Percentiles rank a stretch among this genome's conserved stretches.
Evolutionary conservation across 2,797 vertebrate genomes (phyloP).

Genomic region (Sebastes trivittatus): DNA sequence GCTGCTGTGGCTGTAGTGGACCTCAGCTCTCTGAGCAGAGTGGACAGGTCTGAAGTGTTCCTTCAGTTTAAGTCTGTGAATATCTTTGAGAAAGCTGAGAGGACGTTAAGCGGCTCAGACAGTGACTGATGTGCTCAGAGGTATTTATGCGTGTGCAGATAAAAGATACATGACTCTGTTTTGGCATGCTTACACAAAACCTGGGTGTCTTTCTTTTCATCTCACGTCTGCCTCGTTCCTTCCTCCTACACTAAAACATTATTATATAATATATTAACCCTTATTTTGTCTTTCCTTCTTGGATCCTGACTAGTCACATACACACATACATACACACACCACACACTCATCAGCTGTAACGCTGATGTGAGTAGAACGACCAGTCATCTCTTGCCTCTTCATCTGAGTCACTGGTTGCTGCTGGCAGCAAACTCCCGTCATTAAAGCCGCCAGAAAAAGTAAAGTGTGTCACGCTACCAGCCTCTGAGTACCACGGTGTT

Average conservation of each 20-base stretch:
- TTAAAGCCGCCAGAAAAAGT: constrained; percentile 31
- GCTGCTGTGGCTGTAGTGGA: constrained; percentile 10
- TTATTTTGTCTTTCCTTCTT: not conserved
- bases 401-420: constrained; percentile 48
- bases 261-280: not conserved
- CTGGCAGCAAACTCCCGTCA: constrained; percentile 52
- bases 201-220: not conserved
- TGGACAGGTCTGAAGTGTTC: constrained; percentile 10
- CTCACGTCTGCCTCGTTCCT: not conserved
- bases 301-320: not conserved
- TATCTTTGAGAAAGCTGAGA: constrained; percentile 1
- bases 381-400: constrained; percentile 34
- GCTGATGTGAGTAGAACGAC: constrained; percentile 38
- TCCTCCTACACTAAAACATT: not conserved
- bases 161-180: constrained; percentile 1
- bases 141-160: not conserved
- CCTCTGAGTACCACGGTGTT: constrained; percentile 4
- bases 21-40: not conserved
- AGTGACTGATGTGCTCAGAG: not conserved
- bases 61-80: constrained; percentile 20
- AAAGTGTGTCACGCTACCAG: constrained; percentile 37
- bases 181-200: not conserved
- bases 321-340: not conserved
- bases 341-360: constrained; percentile 33
- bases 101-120: not conserved